Conservation (phyloP, 2,797 vertebrate species). For the Ambastaia sidthimunki region DNA sequence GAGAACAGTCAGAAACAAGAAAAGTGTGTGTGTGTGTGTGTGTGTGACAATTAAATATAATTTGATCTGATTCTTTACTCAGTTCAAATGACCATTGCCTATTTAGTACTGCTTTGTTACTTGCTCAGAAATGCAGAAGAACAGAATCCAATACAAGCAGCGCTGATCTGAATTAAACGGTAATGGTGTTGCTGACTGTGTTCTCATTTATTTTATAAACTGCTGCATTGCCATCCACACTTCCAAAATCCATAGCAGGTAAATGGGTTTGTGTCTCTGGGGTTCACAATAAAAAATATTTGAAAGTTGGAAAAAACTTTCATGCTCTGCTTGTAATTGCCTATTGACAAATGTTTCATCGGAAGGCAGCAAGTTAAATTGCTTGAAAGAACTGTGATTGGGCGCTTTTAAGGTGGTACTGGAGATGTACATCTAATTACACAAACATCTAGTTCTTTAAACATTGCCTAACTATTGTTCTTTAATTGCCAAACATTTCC, state of each 20-base stretch:
- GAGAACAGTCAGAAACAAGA: too few relatives aligned
- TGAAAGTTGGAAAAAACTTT: neutral
- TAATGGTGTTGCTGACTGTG: conserved; percentile 15
- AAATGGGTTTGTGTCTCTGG: conserved; percentile 32
- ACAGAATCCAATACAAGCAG: neutral
- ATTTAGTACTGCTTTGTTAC: too few relatives aligned
- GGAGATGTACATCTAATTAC: neutral
- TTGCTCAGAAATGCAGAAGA: neutral
- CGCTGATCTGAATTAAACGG: conserved; percentile 8
- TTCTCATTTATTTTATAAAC: conserved; percentile 27
- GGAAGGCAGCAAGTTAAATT: neutral
- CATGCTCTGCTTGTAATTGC: conserved; percentile 28
- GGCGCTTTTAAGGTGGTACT: neutral
- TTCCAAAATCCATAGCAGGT: conserved; percentile 26
- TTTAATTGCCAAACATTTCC: neutral
- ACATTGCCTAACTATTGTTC: neutral
- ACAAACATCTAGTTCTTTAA: neutral
- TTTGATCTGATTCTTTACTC: too few relatives aligned
- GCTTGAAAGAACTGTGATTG: conserved; percentile 11
- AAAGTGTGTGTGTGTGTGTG: too few relatives aligned
- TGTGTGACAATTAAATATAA: too few relatives aligned
- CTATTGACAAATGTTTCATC: conserved; percentile 23
- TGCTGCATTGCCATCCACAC: conserved; percentile 23
- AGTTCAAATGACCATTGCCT: too few relatives aligned
- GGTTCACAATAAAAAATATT: conserved; percentile 15